phyloP scores from a whole-genome alignment of 2,888 invertebrate genomes.

The Ceraclea dissimilis region DNA sequence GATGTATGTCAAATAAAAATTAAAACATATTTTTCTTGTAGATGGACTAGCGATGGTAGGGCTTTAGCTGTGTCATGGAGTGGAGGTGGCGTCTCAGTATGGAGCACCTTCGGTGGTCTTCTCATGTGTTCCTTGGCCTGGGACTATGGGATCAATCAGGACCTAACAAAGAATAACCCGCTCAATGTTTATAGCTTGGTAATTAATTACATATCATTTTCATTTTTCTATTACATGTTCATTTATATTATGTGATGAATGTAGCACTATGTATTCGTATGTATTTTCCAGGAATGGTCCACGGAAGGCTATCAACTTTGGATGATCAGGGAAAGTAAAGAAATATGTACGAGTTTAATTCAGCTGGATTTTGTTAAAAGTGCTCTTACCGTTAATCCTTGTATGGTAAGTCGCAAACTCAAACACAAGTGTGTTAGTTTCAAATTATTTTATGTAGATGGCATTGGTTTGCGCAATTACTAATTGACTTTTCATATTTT shows the following conservation, averaged over 20 bases:
- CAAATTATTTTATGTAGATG: constrained; percentile 36
- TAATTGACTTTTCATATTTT: neutral
- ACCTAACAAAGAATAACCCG: constrained; percentile 63
- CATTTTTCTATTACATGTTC: too few relatives aligned
- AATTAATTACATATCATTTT: constrained; percentile 1
- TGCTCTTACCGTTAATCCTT: constrained; percentile 88
- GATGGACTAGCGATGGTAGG: constrained; percentile 71
- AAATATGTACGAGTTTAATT: constrained; percentile 48
- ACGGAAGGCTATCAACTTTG: constrained; percentile 95
- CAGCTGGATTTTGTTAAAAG: constrained; percentile 91
- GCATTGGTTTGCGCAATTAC: too few relatives aligned
- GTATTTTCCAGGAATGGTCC: constrained; percentile 74
- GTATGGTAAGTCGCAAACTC: constrained; percentile 62
- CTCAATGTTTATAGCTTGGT: constrained; percentile 64
- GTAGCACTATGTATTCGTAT: too few relatives aligned
- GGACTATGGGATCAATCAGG: constrained; percentile 80
- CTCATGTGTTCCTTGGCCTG: constrained; percentile 82
- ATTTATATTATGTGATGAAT: too few relatives aligned
- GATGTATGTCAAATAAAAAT: too few relatives aligned
- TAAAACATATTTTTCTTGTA: constrained; percentile 27
- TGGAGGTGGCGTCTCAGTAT: constrained; percentile 84
- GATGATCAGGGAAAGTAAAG: constrained; percentile 61
- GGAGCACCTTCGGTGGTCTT: constrained; percentile 97
- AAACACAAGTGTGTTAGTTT: too few relatives aligned
- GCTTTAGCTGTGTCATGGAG: constrained; percentile 82